Percentiles rank a stretch among this genome's conserved stretches.
Conservation (phyloP, 2,888 invertebrate genomes). For the Barypeithes pellucidus region DNA sequence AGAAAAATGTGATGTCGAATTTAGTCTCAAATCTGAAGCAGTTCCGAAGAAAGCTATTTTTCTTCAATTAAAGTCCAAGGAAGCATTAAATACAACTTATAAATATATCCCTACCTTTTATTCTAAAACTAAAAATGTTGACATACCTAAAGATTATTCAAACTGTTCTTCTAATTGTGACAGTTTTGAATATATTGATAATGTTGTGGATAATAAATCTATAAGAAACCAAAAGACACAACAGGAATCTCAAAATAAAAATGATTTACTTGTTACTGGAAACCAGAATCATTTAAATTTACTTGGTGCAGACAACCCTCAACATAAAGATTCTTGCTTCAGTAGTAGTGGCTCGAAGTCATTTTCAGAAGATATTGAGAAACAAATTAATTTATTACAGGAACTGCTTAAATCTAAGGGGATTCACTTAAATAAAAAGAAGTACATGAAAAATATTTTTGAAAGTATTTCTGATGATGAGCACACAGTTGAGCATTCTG, state of each 20-base stretch:
- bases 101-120: not conserved
- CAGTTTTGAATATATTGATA: slow-evolving; percentile 63
- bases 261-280: not conserved
- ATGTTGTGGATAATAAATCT: not conserved
- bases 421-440: slow-evolving; percentile 76
- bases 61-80: too few relatives aligned
- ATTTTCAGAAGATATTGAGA: slow-evolving; percentile 74
- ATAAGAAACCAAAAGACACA: not conserved
- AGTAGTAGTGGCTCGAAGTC: slow-evolving; percentile 22
- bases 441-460: slow-evolving; percentile 77
- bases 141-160: not conserved
- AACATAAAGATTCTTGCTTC: slow-evolving; percentile 42
- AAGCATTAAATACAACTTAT: too few relatives aligned
- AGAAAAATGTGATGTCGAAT: slow-evolving; percentile 1
- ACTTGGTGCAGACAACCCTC: slow-evolving; percentile 1
- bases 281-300: not conserved
- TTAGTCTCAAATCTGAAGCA: slow-evolving; percentile 14
- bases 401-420: slow-evolving; percentile 75
- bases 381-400: slow-evolving; percentile 76
- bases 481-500: slow-evolving; percentile 69
- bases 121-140: not conserved
- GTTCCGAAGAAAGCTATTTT: not conserved
- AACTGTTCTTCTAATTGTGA: slow-evolving; percentile 45
- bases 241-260: slow-evolving; percentile 26
- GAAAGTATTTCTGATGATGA: slow-evolving; percentile 58